These are phyloP conservation scores for Prorops nasuta DNA, from an alignment of 1,140 invertebrate species.

Conservation along the genomic window DNA sequence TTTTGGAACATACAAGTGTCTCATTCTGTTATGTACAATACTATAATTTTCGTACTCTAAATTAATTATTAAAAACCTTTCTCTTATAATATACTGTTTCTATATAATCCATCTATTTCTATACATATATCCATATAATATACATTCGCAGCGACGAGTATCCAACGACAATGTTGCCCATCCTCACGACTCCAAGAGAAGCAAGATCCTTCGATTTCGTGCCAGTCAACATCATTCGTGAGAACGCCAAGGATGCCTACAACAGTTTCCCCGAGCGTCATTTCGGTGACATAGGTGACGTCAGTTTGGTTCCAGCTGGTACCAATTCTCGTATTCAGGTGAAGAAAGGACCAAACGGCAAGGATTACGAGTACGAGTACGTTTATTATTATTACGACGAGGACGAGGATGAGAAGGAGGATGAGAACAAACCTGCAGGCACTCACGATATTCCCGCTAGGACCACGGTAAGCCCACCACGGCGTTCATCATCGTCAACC, in stretches of 20 bases:
- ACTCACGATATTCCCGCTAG: constrained; percentile 62
- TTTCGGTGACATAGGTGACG: constrained; percentile 49
- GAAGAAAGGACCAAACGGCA: constrained; percentile 85
- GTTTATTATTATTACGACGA: constrained; percentile 89
- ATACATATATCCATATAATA: neutral
- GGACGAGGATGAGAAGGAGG: too few relatives aligned
- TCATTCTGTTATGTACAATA: too few relatives aligned
- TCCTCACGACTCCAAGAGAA: constrained; percentile 47
- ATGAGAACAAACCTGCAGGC: constrained; percentile 56
- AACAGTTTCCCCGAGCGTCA: constrained; percentile 36
- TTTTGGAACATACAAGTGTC: too few relatives aligned
- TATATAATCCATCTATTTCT: too few relatives aligned
- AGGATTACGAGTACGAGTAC: constrained; percentile 89
- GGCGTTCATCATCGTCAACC: constrained; percentile 28
- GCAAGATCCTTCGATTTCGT: constrained; percentile 46
- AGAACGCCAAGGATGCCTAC: constrained; percentile 41
- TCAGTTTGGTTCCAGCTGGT: constrained; percentile 50
- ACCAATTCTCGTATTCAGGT: constrained; percentile 58
- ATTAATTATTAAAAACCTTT: too few relatives aligned
- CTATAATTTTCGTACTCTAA: too few relatives aligned
- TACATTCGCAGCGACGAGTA: constrained; percentile 44
- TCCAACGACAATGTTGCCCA: constrained; percentile 49
- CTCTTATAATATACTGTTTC: too few relatives aligned
- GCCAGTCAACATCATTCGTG: constrained; percentile 51
- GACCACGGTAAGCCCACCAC: constrained; percentile 40